Evolutionary conservation across 2,797 vertebrate species (phyloP).

Genomic region (Oreochromis mossambicus): DNA sequence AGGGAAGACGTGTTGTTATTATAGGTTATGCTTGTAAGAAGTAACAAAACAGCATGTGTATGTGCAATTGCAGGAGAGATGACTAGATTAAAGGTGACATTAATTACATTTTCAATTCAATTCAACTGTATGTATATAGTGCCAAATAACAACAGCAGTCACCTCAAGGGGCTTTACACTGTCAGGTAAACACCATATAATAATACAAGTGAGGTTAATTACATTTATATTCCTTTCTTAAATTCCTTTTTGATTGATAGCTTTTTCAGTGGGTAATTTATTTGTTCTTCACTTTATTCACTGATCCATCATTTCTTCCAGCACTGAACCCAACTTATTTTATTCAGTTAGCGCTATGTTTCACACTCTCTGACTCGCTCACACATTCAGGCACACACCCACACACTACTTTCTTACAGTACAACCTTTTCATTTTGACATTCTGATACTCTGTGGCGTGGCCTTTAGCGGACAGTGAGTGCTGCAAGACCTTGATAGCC

Average conservation of each 20-base stretch:
- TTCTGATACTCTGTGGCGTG: slow-evolving; percentile 7
- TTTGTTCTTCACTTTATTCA: slow-evolving; percentile 46
- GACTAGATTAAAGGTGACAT: not conserved
- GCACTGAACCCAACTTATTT: not conserved
- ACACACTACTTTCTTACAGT: not conserved
- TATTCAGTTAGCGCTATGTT: not conserved
- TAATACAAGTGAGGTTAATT: not conserved
- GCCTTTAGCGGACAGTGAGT: slow-evolving; percentile 29
- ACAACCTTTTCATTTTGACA: slow-evolving; percentile 49
- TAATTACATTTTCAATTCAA: not conserved
- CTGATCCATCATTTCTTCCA: not conserved
- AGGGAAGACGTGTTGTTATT: not conserved
- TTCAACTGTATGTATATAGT: not conserved
- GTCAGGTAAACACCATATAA: not conserved
- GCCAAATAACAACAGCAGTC: not conserved
- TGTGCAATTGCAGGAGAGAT: not conserved
- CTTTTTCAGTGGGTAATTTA: slow-evolving; percentile 13
- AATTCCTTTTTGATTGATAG: slow-evolving; percentile 28
- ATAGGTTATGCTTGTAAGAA: not conserved
- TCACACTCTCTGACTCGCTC: not conserved
- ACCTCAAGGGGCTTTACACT: not conserved
- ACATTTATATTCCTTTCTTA: slow-evolving; percentile 9
- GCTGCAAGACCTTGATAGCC: slow-evolving; percentile 15
- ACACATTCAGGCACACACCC: not conserved
- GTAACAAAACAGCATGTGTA: not conserved